A percentile compares a stretch with the other conserved stretches of the same genome.
These are phyloP conservation scores for Arnoldichthys spilopterus DNA, from an alignment of 2,797 vertebrate species.

Conservation along the genomic window DNA sequence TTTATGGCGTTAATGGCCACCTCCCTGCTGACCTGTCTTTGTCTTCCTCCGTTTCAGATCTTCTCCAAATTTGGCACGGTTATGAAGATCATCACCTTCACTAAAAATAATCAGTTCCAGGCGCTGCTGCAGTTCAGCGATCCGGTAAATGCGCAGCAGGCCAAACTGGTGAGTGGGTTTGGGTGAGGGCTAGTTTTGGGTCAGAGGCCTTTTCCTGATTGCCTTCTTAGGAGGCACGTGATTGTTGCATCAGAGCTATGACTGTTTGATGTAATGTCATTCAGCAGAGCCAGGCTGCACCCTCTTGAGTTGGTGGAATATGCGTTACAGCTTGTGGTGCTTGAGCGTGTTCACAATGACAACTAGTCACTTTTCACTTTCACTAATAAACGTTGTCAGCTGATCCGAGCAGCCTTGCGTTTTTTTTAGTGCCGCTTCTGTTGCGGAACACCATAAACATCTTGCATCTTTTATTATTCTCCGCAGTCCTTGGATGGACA, in stretches of 20 bases:
- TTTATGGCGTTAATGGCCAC: too few relatives aligned
- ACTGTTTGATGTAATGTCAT: neutral
- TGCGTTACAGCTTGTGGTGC: neutral
- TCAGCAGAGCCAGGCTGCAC: neutral
- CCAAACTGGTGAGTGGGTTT: constrained; percentile 87
- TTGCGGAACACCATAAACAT: neutral
- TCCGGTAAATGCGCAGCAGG: constrained; percentile 96
- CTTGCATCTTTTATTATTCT: neutral
- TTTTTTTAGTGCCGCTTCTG: too few relatives aligned
- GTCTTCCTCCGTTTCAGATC: constrained; percentile 78
- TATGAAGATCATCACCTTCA: constrained; percentile 99
- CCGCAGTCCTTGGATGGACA: constrained; percentile 94
- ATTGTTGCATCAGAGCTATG: too few relatives aligned
- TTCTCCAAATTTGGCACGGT: constrained; percentile 98
- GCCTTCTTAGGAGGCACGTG: too few relatives aligned
- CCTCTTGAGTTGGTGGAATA: neutral
- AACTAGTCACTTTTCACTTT: too few relatives aligned
- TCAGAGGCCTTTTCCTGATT: too few relatives aligned
- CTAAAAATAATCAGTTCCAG: constrained; percentile 99
- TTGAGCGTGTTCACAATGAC: too few relatives aligned
- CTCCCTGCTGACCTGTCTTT: neutral
- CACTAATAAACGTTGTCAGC: too few relatives aligned
- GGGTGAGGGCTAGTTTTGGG: too few relatives aligned
- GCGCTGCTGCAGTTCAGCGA: constrained; percentile 97
- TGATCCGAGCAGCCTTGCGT: too few relatives aligned